These are phyloP conservation scores for Pyrgus malvae DNA, from an alignment of 2,888 invertebrate species.

Conservation along the genomic window DNA sequence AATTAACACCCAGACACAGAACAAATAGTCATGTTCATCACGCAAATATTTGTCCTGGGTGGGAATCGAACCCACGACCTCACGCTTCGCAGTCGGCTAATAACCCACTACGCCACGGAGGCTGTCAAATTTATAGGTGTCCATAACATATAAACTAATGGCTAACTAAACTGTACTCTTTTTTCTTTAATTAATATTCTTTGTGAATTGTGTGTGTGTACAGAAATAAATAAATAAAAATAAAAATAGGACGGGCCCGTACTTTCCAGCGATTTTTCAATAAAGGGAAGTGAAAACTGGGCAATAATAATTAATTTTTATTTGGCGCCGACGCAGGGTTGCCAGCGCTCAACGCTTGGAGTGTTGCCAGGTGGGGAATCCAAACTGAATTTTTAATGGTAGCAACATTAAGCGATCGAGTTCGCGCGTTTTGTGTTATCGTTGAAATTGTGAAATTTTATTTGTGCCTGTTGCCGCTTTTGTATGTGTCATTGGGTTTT, in stretches of 20 bases:
- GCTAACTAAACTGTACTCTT: no score
- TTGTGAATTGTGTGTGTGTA: neutral
- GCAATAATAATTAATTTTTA: slow-evolving; percentile 41
- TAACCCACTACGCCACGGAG: no score
- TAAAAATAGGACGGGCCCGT: neutral
- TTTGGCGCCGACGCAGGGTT: slow-evolving; percentile 30
- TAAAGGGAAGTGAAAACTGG: slow-evolving; percentile 32
- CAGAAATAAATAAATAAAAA: neutral
- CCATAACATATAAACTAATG: no score
- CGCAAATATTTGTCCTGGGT: no score
- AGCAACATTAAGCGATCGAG: slow-evolving; percentile 29
- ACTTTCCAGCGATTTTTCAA: slow-evolving; percentile 30
- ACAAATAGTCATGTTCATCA: no score
- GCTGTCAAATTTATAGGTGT: no score
- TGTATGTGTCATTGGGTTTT: slow-evolving; percentile 15
- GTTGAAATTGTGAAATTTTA: slow-evolving; percentile 27
- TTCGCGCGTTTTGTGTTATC: slow-evolving; percentile 13
- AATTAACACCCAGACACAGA: no score
- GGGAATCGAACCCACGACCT: no score
- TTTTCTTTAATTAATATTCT: no score
- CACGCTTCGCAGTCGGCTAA: no score
- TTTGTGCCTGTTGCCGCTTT: slow-evolving; percentile 24
- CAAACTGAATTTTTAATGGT: slow-evolving; percentile 36
- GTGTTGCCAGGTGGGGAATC: slow-evolving; percentile 37
- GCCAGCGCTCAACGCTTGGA: slow-evolving; percentile 35